Conservation (phyloP, 2,113 vertebrate species). For the Dendropsophus ebraccatus region DNA sequence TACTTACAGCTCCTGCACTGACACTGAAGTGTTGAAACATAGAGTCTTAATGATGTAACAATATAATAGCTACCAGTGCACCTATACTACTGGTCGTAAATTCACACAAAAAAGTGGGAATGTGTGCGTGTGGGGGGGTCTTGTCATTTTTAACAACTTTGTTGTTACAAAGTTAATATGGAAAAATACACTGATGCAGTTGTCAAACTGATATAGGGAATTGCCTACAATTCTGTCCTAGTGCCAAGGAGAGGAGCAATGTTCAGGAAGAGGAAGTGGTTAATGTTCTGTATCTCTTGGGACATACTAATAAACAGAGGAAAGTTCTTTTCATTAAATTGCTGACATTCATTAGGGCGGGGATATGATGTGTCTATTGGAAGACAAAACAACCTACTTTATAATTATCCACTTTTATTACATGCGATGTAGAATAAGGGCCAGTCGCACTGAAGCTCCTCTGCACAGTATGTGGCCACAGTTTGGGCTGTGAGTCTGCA, state of each 20-base stretch:
- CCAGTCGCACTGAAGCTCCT: too few relatives aligned
- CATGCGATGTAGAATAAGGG: too few relatives aligned
- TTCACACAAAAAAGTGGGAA: too few relatives aligned
- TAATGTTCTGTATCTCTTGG: not conserved
- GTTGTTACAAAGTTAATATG: not conserved
- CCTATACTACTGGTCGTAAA: not conserved
- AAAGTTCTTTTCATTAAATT: not conserved
- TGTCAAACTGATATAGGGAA: not conserved
- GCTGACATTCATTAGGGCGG: not conserved
- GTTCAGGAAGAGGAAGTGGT: slow-evolving; percentile 6
- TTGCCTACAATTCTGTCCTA: not conserved
- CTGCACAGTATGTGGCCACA: too few relatives aligned
- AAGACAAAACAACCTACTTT: not conserved
- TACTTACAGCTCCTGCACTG: not conserved
- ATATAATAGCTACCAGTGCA: not conserved
- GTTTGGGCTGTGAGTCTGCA: too few relatives aligned
- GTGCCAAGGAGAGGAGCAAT: not conserved
- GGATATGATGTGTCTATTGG: not conserved
- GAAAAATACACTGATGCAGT: not conserved
- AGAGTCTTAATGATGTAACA: too few relatives aligned
- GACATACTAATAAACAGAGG: not conserved
- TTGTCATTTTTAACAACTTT: not conserved
- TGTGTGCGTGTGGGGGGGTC: too few relatives aligned
- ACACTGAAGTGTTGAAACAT: not conserved
- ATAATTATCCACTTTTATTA: too few relatives aligned